Percentiles rank a stretch among this genome's conserved stretches.
Conservation (phyloP, 1,140 invertebrate genomes). For the Halesus radiatus region DNA sequence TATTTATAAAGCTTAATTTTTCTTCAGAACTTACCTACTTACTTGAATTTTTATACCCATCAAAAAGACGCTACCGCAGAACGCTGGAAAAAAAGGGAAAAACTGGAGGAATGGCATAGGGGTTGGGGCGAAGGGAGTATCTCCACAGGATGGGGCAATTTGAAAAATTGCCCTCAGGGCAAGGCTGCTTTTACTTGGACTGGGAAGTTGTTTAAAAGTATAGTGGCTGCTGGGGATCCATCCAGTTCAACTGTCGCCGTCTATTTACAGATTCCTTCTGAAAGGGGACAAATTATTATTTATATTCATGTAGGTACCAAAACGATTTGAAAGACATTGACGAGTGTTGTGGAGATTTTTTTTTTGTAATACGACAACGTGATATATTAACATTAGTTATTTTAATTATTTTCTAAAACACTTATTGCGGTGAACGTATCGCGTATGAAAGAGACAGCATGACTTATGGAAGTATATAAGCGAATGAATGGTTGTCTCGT, state of each 20-base stretch:
- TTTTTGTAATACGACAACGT: too few relatives aligned
- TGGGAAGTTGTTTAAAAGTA: conserved; percentile 43
- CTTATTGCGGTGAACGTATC: too few relatives aligned
- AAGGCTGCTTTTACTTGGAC: conserved; percentile 37
- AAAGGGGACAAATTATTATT: neutral
- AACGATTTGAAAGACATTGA: neutral
- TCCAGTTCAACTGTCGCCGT: conserved; percentile 30
- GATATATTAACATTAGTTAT: too few relatives aligned
- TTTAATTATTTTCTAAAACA: too few relatives aligned
- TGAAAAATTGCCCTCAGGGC: conserved; percentile 51
- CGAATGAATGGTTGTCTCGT: too few relatives aligned
- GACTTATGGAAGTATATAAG: too few relatives aligned
- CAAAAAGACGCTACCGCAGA: conserved; percentile 28
- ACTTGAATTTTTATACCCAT: conserved; percentile 38
- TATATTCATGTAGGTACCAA: neutral
- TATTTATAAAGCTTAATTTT: conserved; percentile 52
- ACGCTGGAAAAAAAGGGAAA: neutral
- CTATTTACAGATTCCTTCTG: neutral
- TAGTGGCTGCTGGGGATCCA: conserved; percentile 11
- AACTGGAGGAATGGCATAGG: neutral
- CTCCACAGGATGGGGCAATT: conserved; percentile 46
- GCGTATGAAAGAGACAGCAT: too few relatives aligned
- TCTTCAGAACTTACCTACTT: conserved; percentile 30
- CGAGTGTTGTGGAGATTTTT: too few relatives aligned
- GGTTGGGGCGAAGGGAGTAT: conserved; percentile 14